Evolutionary conservation across 2,888 invertebrate genomes (phyloP).

Genomic region (Sarcophaga caerulescens): DNA sequence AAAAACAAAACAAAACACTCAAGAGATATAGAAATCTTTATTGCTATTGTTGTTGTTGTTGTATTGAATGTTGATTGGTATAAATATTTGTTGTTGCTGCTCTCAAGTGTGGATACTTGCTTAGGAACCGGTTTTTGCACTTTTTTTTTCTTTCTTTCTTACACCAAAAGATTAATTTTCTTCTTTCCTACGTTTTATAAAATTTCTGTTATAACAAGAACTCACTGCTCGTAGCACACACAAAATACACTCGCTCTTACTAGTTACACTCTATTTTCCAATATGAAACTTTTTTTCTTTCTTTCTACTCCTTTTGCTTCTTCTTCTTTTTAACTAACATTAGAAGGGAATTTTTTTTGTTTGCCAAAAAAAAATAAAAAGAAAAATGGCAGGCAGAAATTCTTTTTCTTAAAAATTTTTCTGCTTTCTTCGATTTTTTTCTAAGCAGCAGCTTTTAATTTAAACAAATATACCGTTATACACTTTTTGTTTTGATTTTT

Average conservation of each 20-base stretch:
- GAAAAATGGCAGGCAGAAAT: background rate
- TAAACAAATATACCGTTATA: conserved; percentile 25
- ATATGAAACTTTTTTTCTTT: conserved; percentile 8
- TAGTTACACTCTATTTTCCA: background rate
- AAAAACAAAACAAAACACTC: conserved; percentile 15
- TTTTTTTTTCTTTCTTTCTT: conserved; percentile 36
- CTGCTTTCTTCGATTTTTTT: background rate
- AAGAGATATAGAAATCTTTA: conserved; percentile 35
- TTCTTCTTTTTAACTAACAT: background rate
- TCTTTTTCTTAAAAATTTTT: background rate
- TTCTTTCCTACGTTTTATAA: conserved; percentile 29
- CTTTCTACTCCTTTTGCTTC: conserved; percentile 17
- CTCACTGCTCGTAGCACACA: background rate
- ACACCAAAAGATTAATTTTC: conserved; percentile 60
- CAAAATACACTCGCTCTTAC: background rate
- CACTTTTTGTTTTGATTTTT: conserved; percentile 45
- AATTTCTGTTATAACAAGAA: conserved; percentile 23
- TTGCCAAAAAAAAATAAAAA: background rate
- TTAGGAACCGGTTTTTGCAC: conserved; percentile 68
- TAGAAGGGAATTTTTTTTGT: background rate
- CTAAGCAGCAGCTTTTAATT: background rate
- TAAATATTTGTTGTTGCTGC: conserved; percentile 50
- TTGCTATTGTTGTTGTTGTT: conserved; percentile 37
- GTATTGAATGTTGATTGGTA: conserved; percentile 66
- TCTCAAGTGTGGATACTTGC: conserved; percentile 63